phyloP scores from a whole-genome alignment of 1,140 invertebrate genomes.

The Drosophila kepulauana region DNA sequence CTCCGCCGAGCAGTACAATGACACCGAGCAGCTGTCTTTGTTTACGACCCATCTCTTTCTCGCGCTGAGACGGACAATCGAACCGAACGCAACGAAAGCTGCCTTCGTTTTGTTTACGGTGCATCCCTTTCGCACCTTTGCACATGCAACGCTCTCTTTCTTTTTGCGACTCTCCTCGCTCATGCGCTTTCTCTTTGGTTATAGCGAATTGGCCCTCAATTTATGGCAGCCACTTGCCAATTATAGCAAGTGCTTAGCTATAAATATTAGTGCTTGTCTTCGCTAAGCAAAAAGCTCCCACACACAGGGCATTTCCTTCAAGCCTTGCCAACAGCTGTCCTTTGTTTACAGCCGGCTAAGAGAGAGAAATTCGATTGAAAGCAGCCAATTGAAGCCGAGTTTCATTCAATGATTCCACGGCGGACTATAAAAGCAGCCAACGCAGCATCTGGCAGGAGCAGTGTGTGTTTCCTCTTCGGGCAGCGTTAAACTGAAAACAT shows the following conservation, averaged over 20 bases:
- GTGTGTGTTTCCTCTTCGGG: conserved; percentile 32
- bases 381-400: conserved; percentile 13
- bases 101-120: conserved; percentile 76
- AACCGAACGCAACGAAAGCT: conserved; percentile 6
- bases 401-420: conserved; percentile 18
- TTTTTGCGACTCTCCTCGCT: conserved; percentile 26
- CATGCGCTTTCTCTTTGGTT: conserved; percentile 39
- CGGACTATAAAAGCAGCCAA: conserved; percentile 40
- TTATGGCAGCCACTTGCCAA: conserved; percentile 21
- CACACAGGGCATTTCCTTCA: conserved; percentile 4
- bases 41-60: conserved; percentile 81
- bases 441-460: not conserved
- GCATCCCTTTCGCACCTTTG: conserved; percentile 67
- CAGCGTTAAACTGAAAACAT: not conserved
- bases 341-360: conserved; percentile 70
- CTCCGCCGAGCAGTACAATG: conserved; percentile 65
- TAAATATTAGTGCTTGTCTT: conserved; percentile 30
- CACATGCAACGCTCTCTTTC: not conserved
- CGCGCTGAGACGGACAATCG: conserved; percentile 62
- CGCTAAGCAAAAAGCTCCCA: conserved; percentile 36
- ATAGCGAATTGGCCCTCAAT: conserved; percentile 19
- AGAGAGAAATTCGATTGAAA: not conserved
- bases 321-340: conserved; percentile 55
- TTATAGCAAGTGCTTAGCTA: conserved; percentile 22
- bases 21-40: conserved; percentile 83